Percentiles rank a stretch among this genome's conserved stretches.
Conservation (phyloP, 1,140 invertebrate genomes). For the Zaprionus capensis region DNA sequence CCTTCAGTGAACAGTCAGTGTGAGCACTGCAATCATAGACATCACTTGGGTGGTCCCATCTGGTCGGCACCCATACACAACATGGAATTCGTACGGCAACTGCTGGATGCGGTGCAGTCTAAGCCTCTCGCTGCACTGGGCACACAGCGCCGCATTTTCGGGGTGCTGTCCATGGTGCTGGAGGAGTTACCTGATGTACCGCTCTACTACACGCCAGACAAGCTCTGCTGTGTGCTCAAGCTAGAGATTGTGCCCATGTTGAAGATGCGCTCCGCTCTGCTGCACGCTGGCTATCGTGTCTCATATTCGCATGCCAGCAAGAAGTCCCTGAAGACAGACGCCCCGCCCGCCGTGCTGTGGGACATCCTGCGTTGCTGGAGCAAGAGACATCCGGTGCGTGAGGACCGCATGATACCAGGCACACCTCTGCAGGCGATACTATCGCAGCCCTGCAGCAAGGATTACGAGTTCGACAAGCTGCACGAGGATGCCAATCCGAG, state of each 20-base stretch:
- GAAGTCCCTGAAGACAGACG: constrained; percentile 96
- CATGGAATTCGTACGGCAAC: constrained; percentile 88
- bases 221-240: constrained; percentile 88
- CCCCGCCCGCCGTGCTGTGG: constrained; percentile 94
- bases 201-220: constrained; percentile 92
- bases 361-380: constrained; percentile 95
- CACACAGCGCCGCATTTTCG: constrained; percentile 91
- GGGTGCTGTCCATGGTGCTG: constrained; percentile 88
- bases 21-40: constrained; percentile 90
- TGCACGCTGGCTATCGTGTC: constrained; percentile 96
- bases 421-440: constrained; percentile 87
- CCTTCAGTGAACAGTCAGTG: constrained; percentile 89
- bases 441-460: constrained; percentile 82
- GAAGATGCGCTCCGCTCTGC: constrained; percentile 93
- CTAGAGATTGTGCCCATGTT: constrained; percentile 88
- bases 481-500: constrained; percentile 91
- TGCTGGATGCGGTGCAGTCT: constrained; percentile 84
- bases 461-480: constrained; percentile 88
- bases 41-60: constrained; percentile 96
- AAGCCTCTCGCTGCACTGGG: constrained; percentile 84
- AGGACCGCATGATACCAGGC: constrained; percentile 85
- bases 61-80: constrained; percentile 95
- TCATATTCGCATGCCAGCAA: constrained; percentile 96
- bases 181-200: constrained; percentile 94
- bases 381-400: constrained; percentile 87